Evolutionary conservation across 2,113 vertebrate genomes (phyloP), one percentile per base, ranked within the genome.

Genomic region (Apteryx owenii): DNA sequence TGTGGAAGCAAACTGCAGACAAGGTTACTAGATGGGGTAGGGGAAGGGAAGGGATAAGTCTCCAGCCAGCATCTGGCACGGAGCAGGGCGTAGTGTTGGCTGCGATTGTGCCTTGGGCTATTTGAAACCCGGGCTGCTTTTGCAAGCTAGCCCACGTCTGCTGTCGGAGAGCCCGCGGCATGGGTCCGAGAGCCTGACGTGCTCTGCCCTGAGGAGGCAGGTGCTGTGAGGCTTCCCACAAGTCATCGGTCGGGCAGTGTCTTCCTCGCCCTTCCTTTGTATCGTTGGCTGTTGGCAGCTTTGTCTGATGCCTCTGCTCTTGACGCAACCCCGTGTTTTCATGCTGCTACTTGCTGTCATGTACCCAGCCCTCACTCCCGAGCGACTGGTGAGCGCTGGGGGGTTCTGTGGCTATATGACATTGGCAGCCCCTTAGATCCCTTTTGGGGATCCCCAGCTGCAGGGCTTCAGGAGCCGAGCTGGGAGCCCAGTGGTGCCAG

Each of bases 401-500:
- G 29, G 56, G 15, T 4, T 66, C 70, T 79, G 29, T 19, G 38
- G 17, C 6, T 66, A 0, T 3, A 2, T 13, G 17, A 21, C 4
- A 4, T 7, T 58, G 79, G 40, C 8, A 28, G 4, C 0, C 5
- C 6, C 10, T 4, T 15, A 20, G 5, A 9, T 22, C 16, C 6
- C 8, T 26, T 38, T 54, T 65, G 25, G 19, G 31, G 31, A 78
- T 12, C 5, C 15, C 25, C 17, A 19, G 6, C 3, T 71, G 17
- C 22, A n/a, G 65, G 42, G 36, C 36, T 38, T 38, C 36, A 38
- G 36, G 36, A 38, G 36, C 36, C 7, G 36, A 38, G 36, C 36
- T 38, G 36, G 29, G 38, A 83, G 53, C 13, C 53, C 71, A 40
- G 2, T 2, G 2, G 6, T 6, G 53, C 53, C 53, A 25, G 26